A percentile compares a stretch with the other conserved stretches of the same genome.
These are phyloP conservation scores for Drosophila gunungcola DNA, from an alignment of 1,140 invertebrate species.

Conservation along the genomic window DNA sequence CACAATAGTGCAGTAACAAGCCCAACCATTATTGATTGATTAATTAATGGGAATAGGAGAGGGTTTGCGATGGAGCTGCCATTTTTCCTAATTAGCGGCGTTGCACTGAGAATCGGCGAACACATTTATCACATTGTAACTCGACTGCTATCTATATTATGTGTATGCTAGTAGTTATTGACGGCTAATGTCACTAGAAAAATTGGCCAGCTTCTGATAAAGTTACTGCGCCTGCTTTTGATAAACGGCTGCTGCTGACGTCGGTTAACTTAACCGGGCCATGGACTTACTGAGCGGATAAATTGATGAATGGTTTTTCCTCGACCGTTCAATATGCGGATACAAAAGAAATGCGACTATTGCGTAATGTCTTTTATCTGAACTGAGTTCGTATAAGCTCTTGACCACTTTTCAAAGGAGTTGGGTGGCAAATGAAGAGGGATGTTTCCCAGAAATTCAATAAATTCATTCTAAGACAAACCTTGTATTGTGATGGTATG, in stretches of 20 bases:
- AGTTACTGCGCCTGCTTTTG: slow-evolving; percentile 25
- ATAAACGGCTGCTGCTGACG: slow-evolving; percentile 46
- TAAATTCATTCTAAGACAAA: no score
- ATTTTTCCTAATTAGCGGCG: slow-evolving; percentile 52
- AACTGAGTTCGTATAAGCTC: slow-evolving; percentile 20
- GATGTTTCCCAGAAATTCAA: background rate
- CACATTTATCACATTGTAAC: slow-evolving; percentile 58
- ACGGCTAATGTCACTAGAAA: slow-evolving; percentile 51
- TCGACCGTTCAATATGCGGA: slow-evolving; percentile 9
- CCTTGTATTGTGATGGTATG: no score
- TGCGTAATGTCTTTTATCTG: slow-evolving; percentile 17
- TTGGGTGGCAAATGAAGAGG: background rate
- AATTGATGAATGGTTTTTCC: slow-evolving; percentile 63
- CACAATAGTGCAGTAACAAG: slow-evolving; percentile 36
- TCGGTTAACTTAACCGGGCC: slow-evolving; percentile 17
- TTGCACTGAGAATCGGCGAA: slow-evolving; percentile 21
- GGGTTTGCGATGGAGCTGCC: background rate
- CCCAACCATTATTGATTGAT: slow-evolving; percentile 43
- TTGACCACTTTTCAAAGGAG: slow-evolving; percentile 22
- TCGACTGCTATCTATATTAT: slow-evolving; percentile 45
- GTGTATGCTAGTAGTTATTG: slow-evolving; percentile 62
- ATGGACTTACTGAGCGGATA: slow-evolving; percentile 3
- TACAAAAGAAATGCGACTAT: slow-evolving; percentile 24
- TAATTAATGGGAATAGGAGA: slow-evolving; percentile 48
- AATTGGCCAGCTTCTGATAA: slow-evolving; percentile 58